Conservation (phyloP, 2,888 invertebrate genomes). For the Ypsolopha sequella region DNA sequence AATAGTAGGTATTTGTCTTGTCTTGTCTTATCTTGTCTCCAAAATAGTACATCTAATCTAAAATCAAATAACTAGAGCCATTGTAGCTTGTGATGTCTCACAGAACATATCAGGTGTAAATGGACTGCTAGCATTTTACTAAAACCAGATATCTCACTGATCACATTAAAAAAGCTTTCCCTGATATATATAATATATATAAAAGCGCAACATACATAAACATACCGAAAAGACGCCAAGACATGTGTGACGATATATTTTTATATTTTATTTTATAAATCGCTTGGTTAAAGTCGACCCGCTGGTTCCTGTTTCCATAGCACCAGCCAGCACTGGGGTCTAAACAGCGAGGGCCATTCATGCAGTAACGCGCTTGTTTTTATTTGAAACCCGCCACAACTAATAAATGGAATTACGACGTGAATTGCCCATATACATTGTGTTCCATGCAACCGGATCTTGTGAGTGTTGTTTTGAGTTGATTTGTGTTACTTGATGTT, state of each 20-base stretch:
- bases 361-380: slow-evolving; percentile 47
- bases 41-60: no score
- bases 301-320: neutral
- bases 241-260: no score
- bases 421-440: slow-evolving; percentile 9
- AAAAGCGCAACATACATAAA: no score
- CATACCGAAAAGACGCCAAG: no score
- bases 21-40: no score
- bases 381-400: slow-evolving; percentile 39
- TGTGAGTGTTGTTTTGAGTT: neutral
- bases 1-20: no score
- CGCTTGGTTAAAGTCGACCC: neutral
- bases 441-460: slow-evolving; percentile 8
- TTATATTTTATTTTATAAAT: no score
- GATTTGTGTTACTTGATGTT: neutral
- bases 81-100: neutral
- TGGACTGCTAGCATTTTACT: neutral
- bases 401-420: slow-evolving; percentile 28
- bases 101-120: neutral
- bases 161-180: no score
- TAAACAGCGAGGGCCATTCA: slow-evolving; percentile 54
- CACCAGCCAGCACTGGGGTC: slow-evolving; percentile 16
- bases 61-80: no score
- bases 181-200: no score
- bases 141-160: no score